Conservation (phyloP, 2,888 invertebrate species). For the Latheticus oryzae region DNA sequence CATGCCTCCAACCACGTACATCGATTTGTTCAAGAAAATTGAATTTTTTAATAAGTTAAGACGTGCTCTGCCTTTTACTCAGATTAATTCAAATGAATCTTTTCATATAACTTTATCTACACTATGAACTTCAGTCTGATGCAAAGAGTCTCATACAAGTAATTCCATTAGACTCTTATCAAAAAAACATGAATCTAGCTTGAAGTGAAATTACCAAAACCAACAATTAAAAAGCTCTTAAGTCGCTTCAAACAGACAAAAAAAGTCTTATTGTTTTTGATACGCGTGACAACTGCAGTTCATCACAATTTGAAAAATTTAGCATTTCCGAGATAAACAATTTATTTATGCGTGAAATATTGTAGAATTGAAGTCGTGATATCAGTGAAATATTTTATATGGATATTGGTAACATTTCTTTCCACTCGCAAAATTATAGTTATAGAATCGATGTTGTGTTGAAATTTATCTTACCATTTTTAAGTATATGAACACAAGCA, state of each 20-base stretch:
- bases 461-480: slow-evolving; percentile 3
- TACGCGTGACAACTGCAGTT: slow-evolving; percentile 22
- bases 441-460: slow-evolving; percentile 1
- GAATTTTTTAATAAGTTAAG: slow-evolving; percentile 9
- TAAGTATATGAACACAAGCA: slow-evolving; percentile 6
- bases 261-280: no score
- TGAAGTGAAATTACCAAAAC: no score
- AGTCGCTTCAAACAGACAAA: no score
- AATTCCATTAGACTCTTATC: no score
- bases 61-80: slow-evolving; percentile 7
- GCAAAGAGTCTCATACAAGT: slow-evolving; percentile 19
- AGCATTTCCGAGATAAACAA: slow-evolving; percentile 27
- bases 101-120: slow-evolving; percentile 1
- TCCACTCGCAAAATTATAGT: slow-evolving; percentile 9
- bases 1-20: slow-evolving; percentile 20
- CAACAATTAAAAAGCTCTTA: slow-evolving; percentile 14
- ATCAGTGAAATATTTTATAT: slow-evolving; percentile 7
- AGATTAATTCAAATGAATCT: slow-evolving; percentile 15
- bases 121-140: background rate
- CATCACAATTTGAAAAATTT: slow-evolving; percentile 22
- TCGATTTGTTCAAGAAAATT: slow-evolving; percentile 13
- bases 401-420: slow-evolving; percentile 12
- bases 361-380: slow-evolving; percentile 21
- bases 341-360: slow-evolving; percentile 18
- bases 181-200: no score